Conservation (phyloP, 2,888 invertebrate species). For the Congeria kusceri region DNA sequence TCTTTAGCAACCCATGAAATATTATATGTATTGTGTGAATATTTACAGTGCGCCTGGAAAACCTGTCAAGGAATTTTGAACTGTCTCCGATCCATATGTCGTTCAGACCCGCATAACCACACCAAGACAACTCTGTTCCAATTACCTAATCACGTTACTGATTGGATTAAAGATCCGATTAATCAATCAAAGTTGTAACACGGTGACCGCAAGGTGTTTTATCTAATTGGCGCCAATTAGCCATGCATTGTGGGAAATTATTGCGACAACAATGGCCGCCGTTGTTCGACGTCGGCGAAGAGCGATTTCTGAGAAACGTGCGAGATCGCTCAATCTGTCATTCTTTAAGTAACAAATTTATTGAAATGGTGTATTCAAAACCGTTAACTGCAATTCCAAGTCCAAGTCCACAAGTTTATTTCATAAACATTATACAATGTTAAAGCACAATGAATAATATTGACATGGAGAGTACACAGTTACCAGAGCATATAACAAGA, state of each 20-base stretch:
- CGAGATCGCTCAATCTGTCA: slow-evolving; percentile 34
- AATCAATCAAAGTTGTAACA: slow-evolving; percentile 4
- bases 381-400: too few species aligned
- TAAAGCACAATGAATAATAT: too few species aligned
- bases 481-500: too few species aligned
- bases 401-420: too few species aligned
- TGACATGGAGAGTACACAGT: too few species aligned
- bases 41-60: neutral
- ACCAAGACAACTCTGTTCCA: slow-evolving; percentile 28
- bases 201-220: slow-evolving; percentile 13
- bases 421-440: too few species aligned
- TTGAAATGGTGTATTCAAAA: too few species aligned
- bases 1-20: too few species aligned
- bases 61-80: neutral
- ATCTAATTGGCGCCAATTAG: slow-evolving; percentile 49
- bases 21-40: neutral
- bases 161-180: slow-evolving; percentile 45
- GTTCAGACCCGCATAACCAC: neutral
- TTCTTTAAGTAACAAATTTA: neutral
- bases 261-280: slow-evolving; percentile 1
- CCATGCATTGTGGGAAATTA: slow-evolving; percentile 16
- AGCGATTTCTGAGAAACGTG: slow-evolving; percentile 12
- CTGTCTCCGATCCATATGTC: slow-evolving; percentile 40
- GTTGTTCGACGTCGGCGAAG: neutral
- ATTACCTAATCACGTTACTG: slow-evolving; percentile 20